These are phyloP conservation scores for Genyomyrus donnyi DNA, from an alignment of 2,113 vertebrate species.

Conservation along the genomic window DNA sequence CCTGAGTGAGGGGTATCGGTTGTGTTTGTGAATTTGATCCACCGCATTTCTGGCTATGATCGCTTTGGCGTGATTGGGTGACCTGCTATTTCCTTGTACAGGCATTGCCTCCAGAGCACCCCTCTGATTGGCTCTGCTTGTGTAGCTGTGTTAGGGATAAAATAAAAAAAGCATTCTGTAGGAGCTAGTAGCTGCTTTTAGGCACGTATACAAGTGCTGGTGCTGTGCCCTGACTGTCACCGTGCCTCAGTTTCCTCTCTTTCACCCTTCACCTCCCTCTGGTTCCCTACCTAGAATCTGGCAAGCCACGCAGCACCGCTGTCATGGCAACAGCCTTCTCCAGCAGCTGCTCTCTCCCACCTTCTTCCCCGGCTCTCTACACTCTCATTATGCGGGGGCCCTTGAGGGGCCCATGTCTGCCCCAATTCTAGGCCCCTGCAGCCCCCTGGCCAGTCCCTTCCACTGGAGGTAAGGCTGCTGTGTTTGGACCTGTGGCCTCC, in stretches of 20 bases:
- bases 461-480: slow-evolving; percentile 84
- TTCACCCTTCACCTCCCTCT: slow-evolving; percentile 31
- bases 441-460: slow-evolving; percentile 63
- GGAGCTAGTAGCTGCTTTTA: neutral
- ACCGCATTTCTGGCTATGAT: neutral
- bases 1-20: neutral
- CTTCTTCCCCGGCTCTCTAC: slow-evolving; percentile 50
- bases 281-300: slow-evolving; percentile 79
- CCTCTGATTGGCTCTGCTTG: neutral
- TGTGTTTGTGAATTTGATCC: slow-evolving; percentile 14
- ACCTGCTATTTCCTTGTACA: neutral
- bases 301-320: slow-evolving; percentile 75
- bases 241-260: neutral
- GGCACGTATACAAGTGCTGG: slow-evolving; percentile 6
- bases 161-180: neutral
- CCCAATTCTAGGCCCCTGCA: slow-evolving; percentile 72
- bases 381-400: slow-evolving; percentile 45
- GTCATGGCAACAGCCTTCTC: slow-evolving; percentile 82
- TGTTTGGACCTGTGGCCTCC: neutral
- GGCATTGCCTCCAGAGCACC: neutral
- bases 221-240: neutral
- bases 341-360: slow-evolving; percentile 77
- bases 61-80: neutral
- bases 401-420: slow-evolving; percentile 70
- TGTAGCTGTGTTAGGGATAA: neutral